Evolutionary conservation across 2,888 invertebrate species (phyloP).

Genomic region (Drosophila pullipes): DNA sequence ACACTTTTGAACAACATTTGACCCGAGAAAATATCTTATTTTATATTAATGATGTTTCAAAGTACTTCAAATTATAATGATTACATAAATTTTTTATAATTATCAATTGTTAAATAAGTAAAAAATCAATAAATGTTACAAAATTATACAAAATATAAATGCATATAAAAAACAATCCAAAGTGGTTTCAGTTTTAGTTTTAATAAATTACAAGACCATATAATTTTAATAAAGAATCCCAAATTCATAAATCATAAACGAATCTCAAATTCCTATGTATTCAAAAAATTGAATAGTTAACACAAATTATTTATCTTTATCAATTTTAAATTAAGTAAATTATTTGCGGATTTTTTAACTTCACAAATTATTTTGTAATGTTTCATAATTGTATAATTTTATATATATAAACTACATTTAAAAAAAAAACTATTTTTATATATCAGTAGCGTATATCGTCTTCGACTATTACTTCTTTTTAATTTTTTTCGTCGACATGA

Average conservation of each 20-base stretch:
- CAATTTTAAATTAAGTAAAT: not conserved
- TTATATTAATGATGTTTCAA: not conserved
- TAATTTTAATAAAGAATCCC: not conserved
- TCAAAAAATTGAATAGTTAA: not conserved
- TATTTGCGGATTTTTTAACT: not conserved
- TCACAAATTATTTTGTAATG: not conserved
- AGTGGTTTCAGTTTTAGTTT: not conserved
- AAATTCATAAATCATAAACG: not conserved
- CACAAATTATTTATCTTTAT: not conserved
- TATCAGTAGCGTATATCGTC: conserved; percentile 4
- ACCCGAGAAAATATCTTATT: not conserved
- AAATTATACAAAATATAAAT: not conserved
- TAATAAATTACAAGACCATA: not conserved
- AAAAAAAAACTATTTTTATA: too few species aligned
- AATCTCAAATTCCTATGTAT: not conserved
- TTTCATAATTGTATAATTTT: not conserved
- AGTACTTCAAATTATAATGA: not conserved
- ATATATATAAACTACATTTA: not conserved
- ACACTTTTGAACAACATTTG: not conserved
- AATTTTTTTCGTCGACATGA: conserved; percentile 19
- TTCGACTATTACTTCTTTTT: not conserved
- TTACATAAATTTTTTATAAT: not conserved
- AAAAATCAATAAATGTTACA: not conserved
- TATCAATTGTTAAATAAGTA: not conserved
- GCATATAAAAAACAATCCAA: not conserved